phyloP scores from a whole-genome alignment of 2,113 vertebrate genomes.

The Ciconia boyciana region DNA sequence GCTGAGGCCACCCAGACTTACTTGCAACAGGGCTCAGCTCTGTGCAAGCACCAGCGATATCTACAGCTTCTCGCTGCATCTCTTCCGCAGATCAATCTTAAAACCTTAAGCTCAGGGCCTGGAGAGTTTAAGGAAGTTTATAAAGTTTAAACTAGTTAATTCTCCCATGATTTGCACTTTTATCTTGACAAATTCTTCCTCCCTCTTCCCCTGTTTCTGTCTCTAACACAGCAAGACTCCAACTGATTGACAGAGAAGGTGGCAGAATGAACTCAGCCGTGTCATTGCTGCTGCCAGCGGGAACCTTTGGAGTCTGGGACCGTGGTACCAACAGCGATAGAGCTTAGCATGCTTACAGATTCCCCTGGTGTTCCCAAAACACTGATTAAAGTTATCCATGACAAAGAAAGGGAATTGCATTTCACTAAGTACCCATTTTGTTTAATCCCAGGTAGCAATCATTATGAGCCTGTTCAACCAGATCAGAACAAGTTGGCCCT shows the following conservation, averaged over 20 bases:
- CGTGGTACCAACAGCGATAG: fast-evolving
- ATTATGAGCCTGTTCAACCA: background rate
- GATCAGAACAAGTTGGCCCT: background rate
- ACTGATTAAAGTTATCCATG: background rate
- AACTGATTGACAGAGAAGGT: background rate
- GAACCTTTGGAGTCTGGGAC: background rate
- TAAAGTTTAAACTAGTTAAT: background rate
- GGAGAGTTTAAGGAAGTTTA: background rate
- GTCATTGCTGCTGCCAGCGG: background rate
- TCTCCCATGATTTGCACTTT: background rate
- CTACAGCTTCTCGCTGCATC: background rate
- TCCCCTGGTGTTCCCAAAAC: background rate
- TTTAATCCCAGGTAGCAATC: constrained; percentile 17
- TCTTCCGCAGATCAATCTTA: background rate
- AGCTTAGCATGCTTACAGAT: background rate
- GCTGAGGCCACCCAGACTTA: background rate
- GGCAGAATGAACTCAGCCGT: background rate
- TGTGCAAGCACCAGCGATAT: fast-evolving
- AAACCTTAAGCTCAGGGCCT: background rate
- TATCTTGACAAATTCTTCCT: background rate
- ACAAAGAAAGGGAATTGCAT: constrained; percentile 9
- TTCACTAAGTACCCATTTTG: constrained; percentile 6
- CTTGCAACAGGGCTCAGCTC: background rate
- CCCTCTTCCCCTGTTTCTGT: background rate
- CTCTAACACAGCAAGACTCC: background rate